phyloP scores from a whole-genome alignment of 1,140 invertebrate species.

The Hyles vespertilio region DNA sequence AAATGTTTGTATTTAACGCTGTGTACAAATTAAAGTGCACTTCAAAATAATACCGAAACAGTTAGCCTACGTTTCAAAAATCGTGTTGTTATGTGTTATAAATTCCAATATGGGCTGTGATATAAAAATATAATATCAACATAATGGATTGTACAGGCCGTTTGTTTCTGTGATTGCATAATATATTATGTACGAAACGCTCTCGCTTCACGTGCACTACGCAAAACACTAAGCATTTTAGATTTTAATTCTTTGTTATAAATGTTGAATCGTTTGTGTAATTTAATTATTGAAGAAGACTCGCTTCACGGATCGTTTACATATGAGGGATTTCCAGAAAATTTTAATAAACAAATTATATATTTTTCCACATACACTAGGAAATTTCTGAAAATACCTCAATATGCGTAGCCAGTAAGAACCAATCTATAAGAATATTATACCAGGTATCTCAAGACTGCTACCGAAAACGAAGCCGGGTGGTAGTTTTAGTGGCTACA shows the following conservation, averaged over 20 bases:
- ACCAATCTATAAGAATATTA: background rate
- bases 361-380: slow-evolving; percentile 34
- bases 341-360: slow-evolving; percentile 30
- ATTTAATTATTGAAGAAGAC: background rate
- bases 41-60: slow-evolving; percentile 61
- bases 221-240: background rate
- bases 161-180: slow-evolving; percentile 73
- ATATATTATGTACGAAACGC: slow-evolving; percentile 45
- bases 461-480: no score
- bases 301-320: background rate
- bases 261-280: slow-evolving; percentile 2
- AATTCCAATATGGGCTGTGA: slow-evolving; percentile 83
- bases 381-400: slow-evolving; percentile 26
- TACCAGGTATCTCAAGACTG: no score
- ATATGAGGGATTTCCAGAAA: slow-evolving; percentile 20
- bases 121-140: slow-evolving; percentile 79
- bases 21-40: slow-evolving; percentile 75
- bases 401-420: slow-evolving; percentile 5
- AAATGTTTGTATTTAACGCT: slow-evolving; percentile 68
- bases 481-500: no score
- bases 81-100: slow-evolving; percentile 73
- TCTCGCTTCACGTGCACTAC: slow-evolving; percentile 39
- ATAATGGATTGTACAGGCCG: slow-evolving; percentile 80
- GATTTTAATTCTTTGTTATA: background rate
- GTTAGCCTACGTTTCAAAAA: slow-evolving; percentile 66